Evolutionary conservation across 2,888 invertebrate species (phyloP), one percentile per base, ranked within the genome.

Genomic region (Ochropacha duplaris): DNA sequence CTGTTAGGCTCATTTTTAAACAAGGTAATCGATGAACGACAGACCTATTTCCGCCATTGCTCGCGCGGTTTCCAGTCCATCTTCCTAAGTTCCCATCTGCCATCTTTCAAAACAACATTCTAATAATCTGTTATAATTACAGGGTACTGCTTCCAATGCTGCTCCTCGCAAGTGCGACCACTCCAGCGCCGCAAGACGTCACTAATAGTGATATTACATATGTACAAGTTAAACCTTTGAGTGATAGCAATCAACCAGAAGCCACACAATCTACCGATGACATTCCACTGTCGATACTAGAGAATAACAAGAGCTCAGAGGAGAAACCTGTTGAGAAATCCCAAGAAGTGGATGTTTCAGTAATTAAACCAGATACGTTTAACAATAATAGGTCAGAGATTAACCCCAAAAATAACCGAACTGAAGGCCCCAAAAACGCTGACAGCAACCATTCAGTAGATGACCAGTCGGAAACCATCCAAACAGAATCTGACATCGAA

Each of bases 151-250:
- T 85, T 19, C 59, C 76, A 12, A 50, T 84, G 34, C 51, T 84
- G 54, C 62, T 88, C 36, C 83, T 70, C 72, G 57, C 72, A 49
- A 63, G 68, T 52, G 58, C 71, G 0, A 79, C 74, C 4, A 60
- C 68, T 6, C 57, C 82, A 2, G 89, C 89, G 4, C 88, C 90
- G 0, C 87, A 86, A 54, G 76, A 78, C 19, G 61, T 63, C 39
- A 64, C 64, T 50, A 78, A 78, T 58, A 84, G 78, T 54, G 81
- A 82, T 52, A 84, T 88, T 58, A 87, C 88, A 0, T 84, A 84
- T 62, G 83, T 88, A 16, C 84, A 85, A 56, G 76, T 80, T 31
- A 79, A 83, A 50, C 83, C 85, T 0, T 57, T 75, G 2, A 57
- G 71, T 0, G 69, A 69, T 65, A 62, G 6, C 51, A 61, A 4